Conservation (phyloP, 2,797 vertebrate species). For the Trichosurus vulpecula region DNA sequence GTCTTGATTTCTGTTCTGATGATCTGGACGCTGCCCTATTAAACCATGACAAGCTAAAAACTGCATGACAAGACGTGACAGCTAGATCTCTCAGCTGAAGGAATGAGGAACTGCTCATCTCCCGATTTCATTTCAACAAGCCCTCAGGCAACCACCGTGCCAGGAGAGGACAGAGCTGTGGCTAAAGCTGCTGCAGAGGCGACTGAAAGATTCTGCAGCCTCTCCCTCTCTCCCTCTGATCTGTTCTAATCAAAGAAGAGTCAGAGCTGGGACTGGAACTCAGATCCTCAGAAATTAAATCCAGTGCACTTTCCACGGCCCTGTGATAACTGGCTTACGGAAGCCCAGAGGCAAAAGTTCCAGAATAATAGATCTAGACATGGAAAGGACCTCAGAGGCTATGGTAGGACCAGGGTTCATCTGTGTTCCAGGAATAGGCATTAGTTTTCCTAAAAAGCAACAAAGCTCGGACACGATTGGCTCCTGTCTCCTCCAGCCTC, state of each 20-base stretch:
- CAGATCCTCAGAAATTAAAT: background rate
- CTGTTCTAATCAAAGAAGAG: background rate
- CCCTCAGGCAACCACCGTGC: background rate
- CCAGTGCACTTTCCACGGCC: background rate
- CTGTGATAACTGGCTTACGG: too few relatives aligned
- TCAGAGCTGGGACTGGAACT: background rate
- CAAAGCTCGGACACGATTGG: too few relatives aligned
- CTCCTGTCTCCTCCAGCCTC: too few relatives aligned
- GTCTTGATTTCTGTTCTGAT: background rate
- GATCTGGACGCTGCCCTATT: background rate
- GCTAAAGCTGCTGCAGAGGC: background rate
- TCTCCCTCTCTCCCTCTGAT: background rate
- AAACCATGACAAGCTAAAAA: background rate
- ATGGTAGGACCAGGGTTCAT: too few relatives aligned
- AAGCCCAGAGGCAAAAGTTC: too few relatives aligned
- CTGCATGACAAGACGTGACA: background rate
- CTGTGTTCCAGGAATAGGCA: too few relatives aligned
- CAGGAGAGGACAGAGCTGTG: background rate
- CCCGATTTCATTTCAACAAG: background rate
- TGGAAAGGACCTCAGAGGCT: too few relatives aligned
- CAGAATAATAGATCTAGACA: too few relatives aligned
- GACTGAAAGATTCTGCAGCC: background rate
- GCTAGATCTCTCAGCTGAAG: background rate
- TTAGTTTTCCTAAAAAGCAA: too few relatives aligned
- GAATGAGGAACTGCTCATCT: background rate